phyloP scores from a whole-genome alignment of 2,888 invertebrate species.

The Baronia brevicornis region DNA sequence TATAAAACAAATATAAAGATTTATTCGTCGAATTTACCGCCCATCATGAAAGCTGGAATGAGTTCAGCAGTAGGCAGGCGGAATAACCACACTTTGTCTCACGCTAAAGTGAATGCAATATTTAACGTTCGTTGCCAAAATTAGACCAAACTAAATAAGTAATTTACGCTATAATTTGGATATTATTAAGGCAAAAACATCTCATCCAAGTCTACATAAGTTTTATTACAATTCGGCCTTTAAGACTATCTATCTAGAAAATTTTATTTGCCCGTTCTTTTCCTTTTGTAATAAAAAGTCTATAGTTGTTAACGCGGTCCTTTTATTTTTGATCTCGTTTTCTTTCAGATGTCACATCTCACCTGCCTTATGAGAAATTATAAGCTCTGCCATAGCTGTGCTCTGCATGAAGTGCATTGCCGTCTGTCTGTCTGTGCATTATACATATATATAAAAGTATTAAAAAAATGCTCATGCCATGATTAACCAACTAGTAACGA shows the following conservation, averaged over 20 bases:
- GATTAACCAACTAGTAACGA: constrained; percentile 18
- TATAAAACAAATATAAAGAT: too few relatives aligned
- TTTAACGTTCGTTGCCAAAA: too few relatives aligned
- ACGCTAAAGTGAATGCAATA: too few relatives aligned
- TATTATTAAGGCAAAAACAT: too few relatives aligned
- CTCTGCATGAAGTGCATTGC: constrained; percentile 69
- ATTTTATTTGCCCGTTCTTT: constrained; percentile 6
- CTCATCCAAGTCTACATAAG: too few relatives aligned
- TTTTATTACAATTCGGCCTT: too few relatives aligned
- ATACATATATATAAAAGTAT: constrained; percentile 37
- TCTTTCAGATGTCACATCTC: constrained; percentile 93
- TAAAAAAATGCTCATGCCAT: constrained; percentile 19
- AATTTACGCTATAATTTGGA: constrained; percentile 18
- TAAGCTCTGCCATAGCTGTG: constrained; percentile 78
- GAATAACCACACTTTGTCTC: too few relatives aligned
- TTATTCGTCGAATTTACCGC: too few relatives aligned
- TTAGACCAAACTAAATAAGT: too few relatives aligned
- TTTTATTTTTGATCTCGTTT: constrained; percentile 63
- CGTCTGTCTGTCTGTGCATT: constrained; percentile 55
- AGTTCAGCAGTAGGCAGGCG: too few relatives aligned
- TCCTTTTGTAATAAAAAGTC: constrained; percentile 12
- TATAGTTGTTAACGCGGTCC: constrained; percentile 19
- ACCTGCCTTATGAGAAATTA: constrained; percentile 94
- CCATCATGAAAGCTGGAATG: too few relatives aligned
- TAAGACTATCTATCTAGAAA: too few relatives aligned